Evolutionary conservation across 2,113 vertebrate species (phyloP).

Genomic region (Pteropus alecto): DNA sequence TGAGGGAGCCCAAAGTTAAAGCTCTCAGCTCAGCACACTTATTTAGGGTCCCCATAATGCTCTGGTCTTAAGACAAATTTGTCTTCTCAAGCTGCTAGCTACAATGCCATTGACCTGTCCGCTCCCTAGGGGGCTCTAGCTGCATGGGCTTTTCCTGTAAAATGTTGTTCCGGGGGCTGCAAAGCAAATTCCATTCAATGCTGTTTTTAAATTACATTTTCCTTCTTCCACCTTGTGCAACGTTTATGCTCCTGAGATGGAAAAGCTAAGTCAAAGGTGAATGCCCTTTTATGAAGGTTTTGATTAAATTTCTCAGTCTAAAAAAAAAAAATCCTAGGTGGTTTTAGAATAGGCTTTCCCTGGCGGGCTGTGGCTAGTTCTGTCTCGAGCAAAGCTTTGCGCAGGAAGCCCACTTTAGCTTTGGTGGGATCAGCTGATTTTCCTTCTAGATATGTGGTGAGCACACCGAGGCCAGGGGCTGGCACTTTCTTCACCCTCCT

Average conservation of each 20-base stretch:
- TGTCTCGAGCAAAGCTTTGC: not conserved
- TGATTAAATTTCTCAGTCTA: constrained; percentile 21
- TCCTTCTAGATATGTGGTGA: not conserved
- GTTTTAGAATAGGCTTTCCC: not conserved
- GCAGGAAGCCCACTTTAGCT: not conserved
- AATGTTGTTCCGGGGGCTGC: not conserved
- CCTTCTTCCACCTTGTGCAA: not conserved
- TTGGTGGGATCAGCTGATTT: not conserved
- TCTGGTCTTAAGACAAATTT: not conserved
- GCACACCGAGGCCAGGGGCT: not conserved
- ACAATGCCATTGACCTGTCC: not conserved
- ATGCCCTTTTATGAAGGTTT: constrained; percentile 14
- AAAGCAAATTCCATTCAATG: not conserved
- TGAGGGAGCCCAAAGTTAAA: not conserved
- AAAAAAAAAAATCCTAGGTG: not conserved
- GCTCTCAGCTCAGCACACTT: not conserved
- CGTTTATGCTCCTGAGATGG: constrained; percentile 11
- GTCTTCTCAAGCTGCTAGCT: not conserved
- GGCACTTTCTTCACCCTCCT: not conserved
- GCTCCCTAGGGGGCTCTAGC: not conserved
- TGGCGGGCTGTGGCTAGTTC: not conserved
- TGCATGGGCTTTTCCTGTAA: not conserved
- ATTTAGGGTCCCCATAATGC: not conserved
- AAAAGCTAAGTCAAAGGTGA: constrained; percentile 24
- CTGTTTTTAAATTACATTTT: constrained; percentile 4